A percentile compares a stretch with the other conserved stretches of the same genome.
These are phyloP conservation scores for Nycticebus coucang DNA, from an alignment of 2,113 vertebrate genomes.

Conservation along the genomic window DNA sequence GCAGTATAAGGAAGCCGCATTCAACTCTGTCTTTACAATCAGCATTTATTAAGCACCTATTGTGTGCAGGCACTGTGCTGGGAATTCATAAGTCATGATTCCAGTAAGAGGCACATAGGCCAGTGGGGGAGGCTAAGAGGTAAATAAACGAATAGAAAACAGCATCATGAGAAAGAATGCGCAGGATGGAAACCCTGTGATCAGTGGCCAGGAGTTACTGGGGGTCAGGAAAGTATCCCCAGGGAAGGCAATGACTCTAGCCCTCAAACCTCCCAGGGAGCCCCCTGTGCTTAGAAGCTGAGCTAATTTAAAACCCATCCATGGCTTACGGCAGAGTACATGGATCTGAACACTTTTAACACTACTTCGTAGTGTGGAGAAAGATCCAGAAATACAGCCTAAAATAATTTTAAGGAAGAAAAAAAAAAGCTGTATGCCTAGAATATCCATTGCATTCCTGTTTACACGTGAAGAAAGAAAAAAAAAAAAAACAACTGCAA, in stretches of 20 bases:
- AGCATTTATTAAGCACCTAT: neutral
- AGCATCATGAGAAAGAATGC: neutral
- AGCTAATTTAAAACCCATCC: neutral
- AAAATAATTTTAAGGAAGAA: neutral
- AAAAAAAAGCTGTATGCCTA: neutral
- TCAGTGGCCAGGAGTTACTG: rapidly evolving
- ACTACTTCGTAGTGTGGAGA: neutral
- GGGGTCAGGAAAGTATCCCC: neutral
- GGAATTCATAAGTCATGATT: neutral
- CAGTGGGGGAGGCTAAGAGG: neutral
- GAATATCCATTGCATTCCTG: neutral
- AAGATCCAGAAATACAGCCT: neutral
- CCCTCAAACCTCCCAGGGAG: neutral
- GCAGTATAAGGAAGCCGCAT: neutral
- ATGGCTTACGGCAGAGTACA: neutral
- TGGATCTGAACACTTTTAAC: neutral
- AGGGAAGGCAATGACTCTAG: neutral
- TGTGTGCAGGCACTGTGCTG: neutral
- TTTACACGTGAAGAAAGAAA: neutral
- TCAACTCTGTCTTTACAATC: neutral
- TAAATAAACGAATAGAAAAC: neutral
- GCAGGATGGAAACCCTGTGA: neutral
- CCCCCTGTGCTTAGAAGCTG: neutral
- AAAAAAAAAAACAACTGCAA: neutral
- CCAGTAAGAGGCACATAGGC: neutral